phyloP scores from a whole-genome alignment of 1,140 invertebrate species.

The Zaprionus gabonicus region DNA sequence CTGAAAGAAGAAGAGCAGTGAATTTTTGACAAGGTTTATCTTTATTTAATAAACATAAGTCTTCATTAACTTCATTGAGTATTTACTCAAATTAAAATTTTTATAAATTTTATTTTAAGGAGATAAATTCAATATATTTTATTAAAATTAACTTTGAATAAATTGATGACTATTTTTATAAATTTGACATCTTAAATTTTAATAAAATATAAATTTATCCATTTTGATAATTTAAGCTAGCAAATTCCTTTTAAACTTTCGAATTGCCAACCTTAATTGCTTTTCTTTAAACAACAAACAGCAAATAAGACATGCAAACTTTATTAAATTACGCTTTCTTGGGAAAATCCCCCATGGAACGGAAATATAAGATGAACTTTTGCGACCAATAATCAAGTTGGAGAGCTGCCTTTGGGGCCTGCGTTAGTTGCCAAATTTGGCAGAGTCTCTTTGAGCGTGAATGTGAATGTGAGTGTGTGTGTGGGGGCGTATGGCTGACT shows the following conservation, averaged over 20 bases:
- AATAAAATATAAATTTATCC: too few relatives aligned
- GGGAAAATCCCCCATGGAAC: neutral
- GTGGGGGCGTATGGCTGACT: constrained; percentile 20
- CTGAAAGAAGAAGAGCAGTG: too few relatives aligned
- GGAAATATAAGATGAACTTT: constrained; percentile 13
- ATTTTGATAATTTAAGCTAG: too few relatives aligned
- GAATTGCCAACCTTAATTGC: neutral
- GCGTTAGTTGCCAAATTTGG: constrained; percentile 19
- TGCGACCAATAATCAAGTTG: constrained; percentile 24
- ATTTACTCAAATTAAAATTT: too few relatives aligned
- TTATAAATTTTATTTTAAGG: too few relatives aligned
- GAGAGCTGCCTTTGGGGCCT: constrained; percentile 14
- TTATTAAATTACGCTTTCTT: constrained; percentile 1
- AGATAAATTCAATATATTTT: neutral
- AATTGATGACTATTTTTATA: neutral
- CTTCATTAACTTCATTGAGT: too few relatives aligned
- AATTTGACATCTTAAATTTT: neutral
- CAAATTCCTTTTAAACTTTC: neutral
- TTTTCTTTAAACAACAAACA: neutral
- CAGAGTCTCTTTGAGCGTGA: constrained; percentile 1
- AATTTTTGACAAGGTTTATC: too few relatives aligned
- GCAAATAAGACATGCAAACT: neutral
- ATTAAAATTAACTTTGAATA: neutral
- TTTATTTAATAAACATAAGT: too few relatives aligned
- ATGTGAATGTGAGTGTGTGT: constrained; percentile 3